A percentile compares a stretch with the other conserved stretches of the same genome.
phyloP scores from a whole-genome alignment of 1,140 invertebrate species.

The Battus philenor region DNA sequence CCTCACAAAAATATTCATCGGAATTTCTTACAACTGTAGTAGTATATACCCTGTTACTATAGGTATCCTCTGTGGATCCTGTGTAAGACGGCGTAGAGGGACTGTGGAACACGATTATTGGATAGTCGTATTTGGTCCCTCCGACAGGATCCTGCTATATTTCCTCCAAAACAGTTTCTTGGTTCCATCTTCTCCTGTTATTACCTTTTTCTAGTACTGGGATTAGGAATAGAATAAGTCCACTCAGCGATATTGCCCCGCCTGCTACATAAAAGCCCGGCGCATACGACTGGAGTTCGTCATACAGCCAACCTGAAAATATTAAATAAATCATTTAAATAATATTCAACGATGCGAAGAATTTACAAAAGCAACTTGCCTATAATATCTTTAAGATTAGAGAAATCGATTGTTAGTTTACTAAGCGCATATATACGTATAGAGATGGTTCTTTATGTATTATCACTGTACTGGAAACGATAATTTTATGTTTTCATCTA shows the following conservation, averaged over 20 bases:
- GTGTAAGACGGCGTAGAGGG: conserved; percentile 56
- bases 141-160: conserved; percentile 58
- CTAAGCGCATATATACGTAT: too few relatives aligned
- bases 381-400: too few relatives aligned
- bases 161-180: conserved; percentile 44
- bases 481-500: too few relatives aligned
- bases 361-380: too few relatives aligned
- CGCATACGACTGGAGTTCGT: conserved; percentile 85
- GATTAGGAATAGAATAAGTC: conserved; percentile 91
- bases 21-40: conserved; percentile 45
- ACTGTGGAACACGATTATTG: conserved; percentile 60
- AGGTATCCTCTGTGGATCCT: conserved; percentile 45
- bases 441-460: too few relatives aligned
- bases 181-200: conserved; percentile 31
- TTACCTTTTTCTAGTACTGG: conserved; percentile 82
- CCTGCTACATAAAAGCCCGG: conserved; percentile 91
- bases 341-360: too few relatives aligned
- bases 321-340: too few relatives aligned
- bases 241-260: conserved; percentile 88
- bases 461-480: too few relatives aligned
- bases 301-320: conserved; percentile 86
- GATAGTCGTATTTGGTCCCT: conserved; percentile 38
- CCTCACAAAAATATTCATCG: conserved; percentile 29
- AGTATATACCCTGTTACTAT: conserved; percentile 65
- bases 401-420: too few relatives aligned